Evolutionary conservation across 92 coral and sea anemone species (phyloP).

Genomic region (Zoanthus solanderi): DNA sequence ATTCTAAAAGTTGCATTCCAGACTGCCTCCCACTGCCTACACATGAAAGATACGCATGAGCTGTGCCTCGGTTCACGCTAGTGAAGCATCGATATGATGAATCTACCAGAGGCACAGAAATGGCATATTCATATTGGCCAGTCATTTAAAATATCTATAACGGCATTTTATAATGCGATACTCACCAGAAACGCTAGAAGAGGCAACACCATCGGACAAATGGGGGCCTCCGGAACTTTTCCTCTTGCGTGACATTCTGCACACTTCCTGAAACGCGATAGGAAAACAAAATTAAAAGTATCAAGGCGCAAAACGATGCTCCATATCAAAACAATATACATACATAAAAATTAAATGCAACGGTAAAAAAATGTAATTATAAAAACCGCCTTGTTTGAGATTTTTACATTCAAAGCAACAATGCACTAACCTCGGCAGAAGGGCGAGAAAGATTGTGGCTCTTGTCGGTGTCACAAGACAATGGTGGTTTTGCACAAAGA

Average conservation of each 20-base stretch:
- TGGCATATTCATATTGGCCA: conserved; percentile 26
- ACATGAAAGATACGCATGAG: conserved; percentile 26
- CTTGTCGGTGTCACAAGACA: conserved; percentile 1
- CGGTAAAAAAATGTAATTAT: conserved; percentile 1
- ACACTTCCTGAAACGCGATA: conserved; percentile 4
- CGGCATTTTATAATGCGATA: conserved; percentile 22
- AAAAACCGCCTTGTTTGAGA: conserved; percentile 3
- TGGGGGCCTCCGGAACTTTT: conserved; percentile 6
- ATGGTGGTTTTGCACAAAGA: not conserved
- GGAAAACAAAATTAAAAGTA: conserved; percentile 1
- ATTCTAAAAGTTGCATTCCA: conserved; percentile 20
- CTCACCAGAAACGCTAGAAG: not conserved
- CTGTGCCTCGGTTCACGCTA: conserved; percentile 29
- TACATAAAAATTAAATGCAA: conserved; percentile 1
- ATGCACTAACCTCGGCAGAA: conserved; percentile 1
- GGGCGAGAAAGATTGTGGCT: not conserved
- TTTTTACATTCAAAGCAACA: conserved; percentile 1
- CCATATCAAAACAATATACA: not conserved
- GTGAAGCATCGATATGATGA: conserved; percentile 26
- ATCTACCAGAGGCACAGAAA: conserved; percentile 24
- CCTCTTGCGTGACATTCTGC: conserved; percentile 5
- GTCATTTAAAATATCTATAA: conserved; percentile 22
- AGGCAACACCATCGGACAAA: conserved; percentile 5
- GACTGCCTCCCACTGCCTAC: conserved; percentile 25
- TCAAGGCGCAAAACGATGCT: not conserved